Base-by-base conservation (phyloP, 2,888 invertebrate genomes). In the Empis stercorea region DNA sequence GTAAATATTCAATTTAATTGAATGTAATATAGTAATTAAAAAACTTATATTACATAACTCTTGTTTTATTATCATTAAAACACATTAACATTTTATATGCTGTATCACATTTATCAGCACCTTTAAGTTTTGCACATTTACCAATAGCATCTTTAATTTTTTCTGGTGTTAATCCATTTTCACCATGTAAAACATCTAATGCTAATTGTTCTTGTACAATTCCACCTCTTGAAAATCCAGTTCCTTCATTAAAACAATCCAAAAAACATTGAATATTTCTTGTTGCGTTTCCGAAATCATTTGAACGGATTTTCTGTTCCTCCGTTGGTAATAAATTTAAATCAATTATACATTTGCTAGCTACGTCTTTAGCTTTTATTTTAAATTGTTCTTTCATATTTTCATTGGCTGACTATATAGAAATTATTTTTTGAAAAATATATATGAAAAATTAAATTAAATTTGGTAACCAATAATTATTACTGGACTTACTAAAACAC, bases 191-290 rank as follows among this genome's bases (percentile, higher is more conserved):
- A 10, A 17, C 17, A n/a, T 39, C 39, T 20, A 17, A 32, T 14
- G 38, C 16, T 10, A 52, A 48, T 20, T 45, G 37, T 4, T 38
- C 11, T 17, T 17, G 17, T 38, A 38, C 2, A 11, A 4, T 5
- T 6, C 50, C 51, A n/a, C 49, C 17, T 15, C 45, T 44, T 7
- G 46, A 32, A 20, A 54, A 50, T 36, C 47, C 51, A 20, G 45
- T 20, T 32, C 50, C 41, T 30, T 51, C 52, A 20, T 52, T 38
- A 34, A 54, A 53, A 34, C 54, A 54, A 16, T 49, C 44, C 1
- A 51, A 32, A 30, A 54, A 54, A 34, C 52, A 52, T 46, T 52
- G 44, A 2, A 45, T 15, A 11, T 46, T 47, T n/a, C 9, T 10
- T 10, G 13, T 16, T 20, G 38, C 5, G 13, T 38, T 27, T 7